Percentiles rank a stretch among this genome's conserved stretches.
Evolutionary conservation across 1,140 invertebrate species (phyloP).

Genomic region (Aphaenogaster floridana): DNA sequence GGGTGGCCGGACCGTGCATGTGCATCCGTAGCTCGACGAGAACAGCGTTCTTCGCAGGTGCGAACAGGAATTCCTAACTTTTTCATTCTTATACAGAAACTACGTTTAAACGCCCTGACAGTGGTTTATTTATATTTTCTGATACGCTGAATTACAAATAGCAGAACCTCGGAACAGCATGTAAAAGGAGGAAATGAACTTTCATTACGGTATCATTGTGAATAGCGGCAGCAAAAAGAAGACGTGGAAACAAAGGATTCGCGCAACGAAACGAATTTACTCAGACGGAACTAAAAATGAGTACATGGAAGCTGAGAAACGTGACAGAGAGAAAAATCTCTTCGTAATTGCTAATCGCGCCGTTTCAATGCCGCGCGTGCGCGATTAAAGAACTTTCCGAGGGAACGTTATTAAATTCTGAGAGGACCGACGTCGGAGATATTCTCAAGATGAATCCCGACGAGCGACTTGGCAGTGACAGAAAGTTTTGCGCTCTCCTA

Average conservation of each 20-base stretch:
- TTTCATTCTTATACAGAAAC: slow-evolving; percentile 17
- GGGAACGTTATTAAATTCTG: slow-evolving; percentile 63
- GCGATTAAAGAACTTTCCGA: slow-evolving; percentile 62
- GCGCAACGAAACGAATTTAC: slow-evolving; percentile 49
- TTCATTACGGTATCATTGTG: slow-evolving; percentile 29
- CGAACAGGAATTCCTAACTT: slow-evolving; percentile 19
- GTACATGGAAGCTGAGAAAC: not conserved
- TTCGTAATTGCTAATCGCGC: slow-evolving; percentile 58
- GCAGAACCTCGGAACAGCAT: not conserved
- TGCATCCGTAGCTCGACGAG: slow-evolving; percentile 42
- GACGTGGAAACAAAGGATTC: not conserved
- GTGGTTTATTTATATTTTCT: not conserved
- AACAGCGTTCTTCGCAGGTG: slow-evolving; percentile 29
- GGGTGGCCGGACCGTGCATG: slow-evolving; percentile 49
- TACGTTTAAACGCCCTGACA: not conserved
- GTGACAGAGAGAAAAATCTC: slow-evolving; percentile 54
- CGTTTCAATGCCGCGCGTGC: slow-evolving; percentile 60
- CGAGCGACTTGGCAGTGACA: slow-evolving; percentile 59
- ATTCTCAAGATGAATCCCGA: slow-evolving; percentile 64
- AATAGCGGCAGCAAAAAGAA: slow-evolving; percentile 2
- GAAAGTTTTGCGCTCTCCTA: slow-evolving; percentile 52
- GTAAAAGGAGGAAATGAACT: not conserved
- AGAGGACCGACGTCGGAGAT: slow-evolving; percentile 61
- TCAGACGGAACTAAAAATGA: slow-evolving; percentile 16
- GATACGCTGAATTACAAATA: slow-evolving; percentile 1